These are phyloP conservation scores for Clepsis dumicolana DNA, from an alignment of 2,888 invertebrate genomes.

Conservation along the genomic window DNA sequence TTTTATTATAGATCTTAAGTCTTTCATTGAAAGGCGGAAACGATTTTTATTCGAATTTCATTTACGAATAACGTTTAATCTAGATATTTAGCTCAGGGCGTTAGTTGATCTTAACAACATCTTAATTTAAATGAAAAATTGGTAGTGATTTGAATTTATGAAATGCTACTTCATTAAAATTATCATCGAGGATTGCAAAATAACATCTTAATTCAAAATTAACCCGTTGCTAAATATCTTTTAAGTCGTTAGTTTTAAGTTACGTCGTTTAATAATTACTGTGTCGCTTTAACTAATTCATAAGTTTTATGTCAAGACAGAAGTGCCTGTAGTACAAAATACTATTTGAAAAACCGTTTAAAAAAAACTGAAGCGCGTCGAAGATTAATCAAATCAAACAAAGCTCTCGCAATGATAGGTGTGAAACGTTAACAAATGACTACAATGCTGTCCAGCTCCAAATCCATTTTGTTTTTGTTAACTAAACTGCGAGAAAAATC, in stretches of 20 bases:
- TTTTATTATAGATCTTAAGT: conserved; percentile 27
- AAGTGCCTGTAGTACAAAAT: neutral
- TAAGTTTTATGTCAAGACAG: neutral
- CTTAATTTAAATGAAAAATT: neutral
- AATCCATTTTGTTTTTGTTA: conserved; percentile 61
- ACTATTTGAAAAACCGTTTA: conserved; percentile 3
- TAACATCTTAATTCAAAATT: neutral
- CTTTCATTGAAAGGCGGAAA: conserved; percentile 10
- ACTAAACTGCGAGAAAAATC: conserved; percentile 78
- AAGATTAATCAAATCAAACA: conserved; percentile 34
- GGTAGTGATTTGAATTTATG: neutral
- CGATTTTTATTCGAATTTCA: conserved; percentile 9
- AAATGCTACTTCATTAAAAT: neutral
- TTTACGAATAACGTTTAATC: conserved; percentile 18
- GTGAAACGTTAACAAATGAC: conserved; percentile 48
- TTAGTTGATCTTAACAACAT: neutral
- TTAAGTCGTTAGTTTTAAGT: neutral
- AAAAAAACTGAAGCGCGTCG: conserved; percentile 9
- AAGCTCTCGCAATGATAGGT: conserved; percentile 37
- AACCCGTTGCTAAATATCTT: neutral
- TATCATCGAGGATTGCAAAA: neutral
- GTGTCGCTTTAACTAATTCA: neutral
- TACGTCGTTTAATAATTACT: neutral
- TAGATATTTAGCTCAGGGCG: conserved; percentile 12
- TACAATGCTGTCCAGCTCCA: conserved; percentile 49